Evolutionary conservation across 2,888 invertebrate species (phyloP), one percentile per base, ranked within the genome.

Genomic region (Hipparchia semele): DNA sequence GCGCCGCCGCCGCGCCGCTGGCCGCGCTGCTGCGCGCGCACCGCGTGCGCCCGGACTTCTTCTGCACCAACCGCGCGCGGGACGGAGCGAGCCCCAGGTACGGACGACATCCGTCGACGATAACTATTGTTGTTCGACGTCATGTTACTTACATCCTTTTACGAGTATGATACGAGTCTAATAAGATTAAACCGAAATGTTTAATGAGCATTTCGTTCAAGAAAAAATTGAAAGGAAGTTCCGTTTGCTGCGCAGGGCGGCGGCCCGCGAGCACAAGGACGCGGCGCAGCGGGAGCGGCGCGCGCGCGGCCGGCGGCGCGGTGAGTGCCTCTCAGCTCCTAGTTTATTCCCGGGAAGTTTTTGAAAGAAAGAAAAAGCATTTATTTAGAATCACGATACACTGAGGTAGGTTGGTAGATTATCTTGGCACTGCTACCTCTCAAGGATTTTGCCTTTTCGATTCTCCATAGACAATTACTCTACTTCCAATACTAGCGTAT

Each of bases 11-110:
- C 73, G 79, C 72, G 64, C 79, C 83, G 69, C 84, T 87, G 80
- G 83, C 79, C 73, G 82, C 84, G 75, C 80, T 90, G 80, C 83
- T 90, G 80, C 87, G 83, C 75, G 86, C 86, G 70, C 95, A 96
- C 88, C 95, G 96, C 81, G 96, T 96, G 83, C 95, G 96, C 46
- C 96, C 96, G 0, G 97, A 97, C 86, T 97, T 97, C 91, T 97
- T 97, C 91, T 97, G 97, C 89, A 94, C 95, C 78, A 95, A 96
- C 87, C 92, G 95, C 70, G 73, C 82, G 13, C 60, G 74, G 13
- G 68, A 73, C 39, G 58, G 64, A 2, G 65, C 58, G 39, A 68
- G 7, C 33, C 73, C 54, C 60, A 70, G 68, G 71, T 70, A 6
- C 39, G n/a, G 6, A 53, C 4, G 53, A 53, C 39, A 39, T 39